Evolutionary conservation across 2,888 invertebrate species (phyloP).

Genomic region (Lottia scabra): DNA sequence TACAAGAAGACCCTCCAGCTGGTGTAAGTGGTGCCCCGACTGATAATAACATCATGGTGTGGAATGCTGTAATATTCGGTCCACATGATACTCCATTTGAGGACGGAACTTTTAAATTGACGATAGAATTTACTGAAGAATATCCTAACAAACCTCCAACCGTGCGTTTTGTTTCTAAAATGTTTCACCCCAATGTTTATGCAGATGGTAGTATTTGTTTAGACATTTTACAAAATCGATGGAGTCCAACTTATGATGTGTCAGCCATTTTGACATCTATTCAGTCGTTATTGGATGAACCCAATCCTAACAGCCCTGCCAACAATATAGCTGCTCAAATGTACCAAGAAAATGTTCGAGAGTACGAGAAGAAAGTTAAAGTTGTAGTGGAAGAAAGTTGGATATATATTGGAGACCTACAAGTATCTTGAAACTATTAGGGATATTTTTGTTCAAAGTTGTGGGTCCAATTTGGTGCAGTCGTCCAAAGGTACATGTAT

Average conservation of each 20-base stretch:
- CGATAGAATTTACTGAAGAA: constrained; percentile 99
- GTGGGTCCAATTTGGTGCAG: no score
- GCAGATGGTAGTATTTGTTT: no score
- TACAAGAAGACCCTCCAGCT: constrained; percentile 99
- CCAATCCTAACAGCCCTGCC: constrained; percentile 99
- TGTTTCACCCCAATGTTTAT: constrained; percentile 93
- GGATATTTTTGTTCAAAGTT: no score
- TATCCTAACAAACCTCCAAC: constrained; percentile 99
- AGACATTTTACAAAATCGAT: no score
- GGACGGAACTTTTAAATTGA: constrained; percentile 99
- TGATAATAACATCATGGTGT: constrained; percentile 99
- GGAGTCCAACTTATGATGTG: constrained; percentile 10
- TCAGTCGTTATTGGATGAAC: constrained; percentile 98
- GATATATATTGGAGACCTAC: constrained; percentile 66
- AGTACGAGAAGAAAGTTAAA: constrained; percentile 99
- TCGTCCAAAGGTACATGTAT: no score
- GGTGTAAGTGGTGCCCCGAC: constrained; percentile 99
- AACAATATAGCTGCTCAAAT: constrained; percentile 99
- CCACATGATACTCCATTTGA: constrained; percentile 95
- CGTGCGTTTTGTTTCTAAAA: constrained; percentile 99
- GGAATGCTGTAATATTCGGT: constrained; percentile 99
- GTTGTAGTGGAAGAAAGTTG: constrained; percentile 99
- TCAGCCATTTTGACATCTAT: constrained; percentile 57
- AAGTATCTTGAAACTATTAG: no score
- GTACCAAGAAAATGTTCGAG: constrained; percentile 98